phyloP scores from a whole-genome alignment of 2,113 vertebrate genomes.

The Oriolus oriolus region DNA sequence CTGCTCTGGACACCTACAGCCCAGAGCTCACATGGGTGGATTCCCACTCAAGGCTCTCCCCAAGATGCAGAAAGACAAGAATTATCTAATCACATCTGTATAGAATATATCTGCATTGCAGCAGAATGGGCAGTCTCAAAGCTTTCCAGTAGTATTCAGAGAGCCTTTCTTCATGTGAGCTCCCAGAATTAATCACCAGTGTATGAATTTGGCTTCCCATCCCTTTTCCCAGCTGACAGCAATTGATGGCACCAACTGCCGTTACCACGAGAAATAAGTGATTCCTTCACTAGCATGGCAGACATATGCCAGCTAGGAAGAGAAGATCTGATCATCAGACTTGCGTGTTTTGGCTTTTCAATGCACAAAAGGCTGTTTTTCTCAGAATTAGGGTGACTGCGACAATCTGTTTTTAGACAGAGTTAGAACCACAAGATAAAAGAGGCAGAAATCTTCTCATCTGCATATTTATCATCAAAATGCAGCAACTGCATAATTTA shows the following conservation, averaged over 20 bases:
- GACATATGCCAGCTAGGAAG: slow-evolving; percentile 43
- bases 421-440: slow-evolving; percentile 50
- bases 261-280: slow-evolving; percentile 21
- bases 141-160: slow-evolving; percentile 11
- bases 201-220: slow-evolving; percentile 3
- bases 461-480: slow-evolving; percentile 73
- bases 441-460: slow-evolving; percentile 54
- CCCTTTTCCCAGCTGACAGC: slow-evolving; percentile 37
- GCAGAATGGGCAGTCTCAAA: background rate
- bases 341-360: slow-evolving; percentile 58
- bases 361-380: slow-evolving; percentile 63
- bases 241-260: slow-evolving; percentile 54
- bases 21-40: background rate
- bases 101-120: background rate
- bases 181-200: slow-evolving; percentile 44
- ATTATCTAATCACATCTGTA: background rate
- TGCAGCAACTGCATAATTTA: slow-evolving; percentile 74
- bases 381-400: slow-evolving; percentile 63
- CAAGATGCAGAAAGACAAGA: background rate
- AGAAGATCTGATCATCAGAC: slow-evolving; percentile 46
- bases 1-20: background rate
- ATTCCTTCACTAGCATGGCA: slow-evolving; percentile 46
- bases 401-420: slow-evolving; percentile 70
- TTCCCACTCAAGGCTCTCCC: background rate
- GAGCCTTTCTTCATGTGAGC: background rate